Base-by-base conservation (phyloP, 1,140 invertebrate species). In the Micrasema longulum region DNA sequence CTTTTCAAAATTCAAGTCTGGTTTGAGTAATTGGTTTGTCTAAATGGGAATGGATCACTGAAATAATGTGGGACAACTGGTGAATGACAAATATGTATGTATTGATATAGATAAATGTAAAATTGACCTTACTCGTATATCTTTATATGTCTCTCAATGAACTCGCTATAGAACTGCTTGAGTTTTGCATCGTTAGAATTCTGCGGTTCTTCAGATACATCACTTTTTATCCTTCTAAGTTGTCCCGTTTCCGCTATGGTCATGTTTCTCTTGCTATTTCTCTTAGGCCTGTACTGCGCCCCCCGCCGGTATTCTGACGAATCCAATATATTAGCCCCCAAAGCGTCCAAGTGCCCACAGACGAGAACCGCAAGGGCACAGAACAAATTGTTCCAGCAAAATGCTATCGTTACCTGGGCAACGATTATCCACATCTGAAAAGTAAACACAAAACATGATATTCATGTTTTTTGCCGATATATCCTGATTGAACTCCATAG, bases 391-490 rank as follows among this genome's bases (percentile, higher is more conserved):
- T 72, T 72, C 14, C 38, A 72, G 36, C 43, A 45, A 18, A 75
- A 65, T 12, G 74, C 69, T 60, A 72, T 50, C 0, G 63, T 31
- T 45, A 75, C 72, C 36, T 75, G 73, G 14, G 69, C 60, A 0
- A 31, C 10, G 23, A 75, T 18, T 0, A 75, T 75, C 73, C 73
- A 75, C 35, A 71, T 71, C 73, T 50, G 26, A 65, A 73, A 57
- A 31, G 26, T 7, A 31, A 4, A 31, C 26, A n/a, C n/a, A n/a
- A n/a, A n/a, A n/a, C n/a, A n/a, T n/a, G n/a, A n/a, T n/a, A n/a
- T n/a, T n/a, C n/a, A n/a, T n/a, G n/a, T n/a, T n/a, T n/a, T n/a
- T n/a, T n/a, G n/a, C n/a, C n/a, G n/a, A n/a, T n/a, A n/a, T n/a
- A n/a, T n/a, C n/a, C n/a, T n/a, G n/a, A n/a, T n/a, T n/a, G n/a